These are phyloP conservation scores for Myzus persicae DNA, from an alignment of 1,140 invertebrate species.

Conservation along the genomic window DNA sequence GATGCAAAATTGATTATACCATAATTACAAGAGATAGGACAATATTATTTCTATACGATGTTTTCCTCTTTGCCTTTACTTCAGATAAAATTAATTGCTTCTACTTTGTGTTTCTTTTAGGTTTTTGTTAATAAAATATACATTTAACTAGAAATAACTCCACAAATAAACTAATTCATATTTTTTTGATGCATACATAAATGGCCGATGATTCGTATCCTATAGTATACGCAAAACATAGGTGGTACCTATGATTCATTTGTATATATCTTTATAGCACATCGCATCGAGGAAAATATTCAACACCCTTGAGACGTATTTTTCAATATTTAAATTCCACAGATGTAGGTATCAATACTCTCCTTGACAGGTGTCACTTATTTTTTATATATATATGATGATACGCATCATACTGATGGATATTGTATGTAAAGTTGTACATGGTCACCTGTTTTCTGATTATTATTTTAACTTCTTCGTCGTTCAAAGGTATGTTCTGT, in stretches of 20 bases:
- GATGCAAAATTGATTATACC: not conserved
- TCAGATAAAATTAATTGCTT: not conserved
- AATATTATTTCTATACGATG: not conserved
- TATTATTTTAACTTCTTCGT: not conserved
- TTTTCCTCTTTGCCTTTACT: not conserved
- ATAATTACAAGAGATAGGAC: not conserved
- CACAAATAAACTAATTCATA: not conserved
- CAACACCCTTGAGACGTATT: not conserved
- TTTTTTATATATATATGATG: not conserved
- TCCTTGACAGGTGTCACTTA: not conserved
- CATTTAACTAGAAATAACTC: not conserved
- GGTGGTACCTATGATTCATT: too few species aligned
- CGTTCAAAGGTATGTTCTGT: not conserved
- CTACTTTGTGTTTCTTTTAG: not conserved
- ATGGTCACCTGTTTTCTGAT: not conserved
- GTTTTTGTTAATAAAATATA: not conserved
- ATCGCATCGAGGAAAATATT: not conserved
- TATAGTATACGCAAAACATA: not conserved
- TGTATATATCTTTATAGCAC: not conserved
- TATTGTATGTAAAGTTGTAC: not conserved
- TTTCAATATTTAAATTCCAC: not conserved
- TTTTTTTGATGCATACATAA: not conserved
- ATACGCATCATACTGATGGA: not conserved
- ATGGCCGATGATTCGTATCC: not conserved
- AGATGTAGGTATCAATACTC: not conserved